Conservation (phyloP, 2,797 vertebrate genomes). For the Argentina silus region DNA sequence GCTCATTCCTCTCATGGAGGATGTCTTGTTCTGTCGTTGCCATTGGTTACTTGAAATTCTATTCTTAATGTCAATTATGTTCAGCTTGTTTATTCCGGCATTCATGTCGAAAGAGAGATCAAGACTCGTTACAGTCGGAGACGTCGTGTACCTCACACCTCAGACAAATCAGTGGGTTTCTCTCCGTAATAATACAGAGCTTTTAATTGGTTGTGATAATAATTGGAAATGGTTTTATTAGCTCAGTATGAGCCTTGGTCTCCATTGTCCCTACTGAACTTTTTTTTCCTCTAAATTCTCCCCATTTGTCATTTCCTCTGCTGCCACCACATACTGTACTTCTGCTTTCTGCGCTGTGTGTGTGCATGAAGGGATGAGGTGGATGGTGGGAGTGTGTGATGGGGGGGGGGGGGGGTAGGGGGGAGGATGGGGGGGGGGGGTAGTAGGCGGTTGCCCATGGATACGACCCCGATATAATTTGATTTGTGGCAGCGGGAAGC, state of each 20-base stretch:
- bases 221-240: constrained; percentile 34
- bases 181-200: constrained; percentile 18
- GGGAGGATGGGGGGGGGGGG: constrained; percentile 40
- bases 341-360: constrained; percentile 45
- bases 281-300: not conserved
- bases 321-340: constrained; percentile 54
- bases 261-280: constrained; percentile 52
- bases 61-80: constrained; percentile 72
- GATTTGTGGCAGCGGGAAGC: constrained; percentile 79
- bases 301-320: constrained; percentile 52
- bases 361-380: constrained; percentile 27
- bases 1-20: constrained; percentile 49
- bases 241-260: constrained; percentile 6
- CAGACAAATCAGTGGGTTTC: constrained; percentile 16
- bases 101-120: constrained; percentile 43
- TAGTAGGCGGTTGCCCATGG: constrained; percentile 76
- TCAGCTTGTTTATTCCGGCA: constrained; percentile 63
- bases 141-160: not conserved
- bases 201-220: constrained; percentile 24
- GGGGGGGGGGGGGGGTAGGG: constrained; percentile 60
- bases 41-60: constrained; percentile 76
- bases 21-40: constrained; percentile 71
- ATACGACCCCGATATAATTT: constrained; percentile 83
- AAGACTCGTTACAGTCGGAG: constrained; percentile 26
- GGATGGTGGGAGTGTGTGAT: constrained; percentile 64